Percentiles rank a stretch among this genome's conserved stretches.
phyloP scores from a whole-genome alignment of 2,888 invertebrate genomes.

The Aphrophora alni region DNA sequence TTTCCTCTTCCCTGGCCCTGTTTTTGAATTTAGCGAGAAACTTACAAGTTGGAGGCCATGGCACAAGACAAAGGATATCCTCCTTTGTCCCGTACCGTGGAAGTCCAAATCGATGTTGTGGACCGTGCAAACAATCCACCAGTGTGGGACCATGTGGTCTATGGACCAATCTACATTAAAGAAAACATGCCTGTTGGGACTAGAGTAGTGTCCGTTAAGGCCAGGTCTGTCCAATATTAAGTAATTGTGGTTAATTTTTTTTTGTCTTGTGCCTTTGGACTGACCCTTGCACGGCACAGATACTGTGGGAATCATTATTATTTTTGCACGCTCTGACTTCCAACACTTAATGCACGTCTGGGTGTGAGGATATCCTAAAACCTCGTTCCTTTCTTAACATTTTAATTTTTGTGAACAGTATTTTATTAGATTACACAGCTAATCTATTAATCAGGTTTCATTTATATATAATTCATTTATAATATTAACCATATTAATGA shows the following conservation, averaged over 20 bases:
- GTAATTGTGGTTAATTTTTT: constrained; percentile 40
- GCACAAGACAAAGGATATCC: constrained; percentile 98
- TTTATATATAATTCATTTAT: background rate
- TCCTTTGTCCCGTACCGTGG: constrained; percentile 94
- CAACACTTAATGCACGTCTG: constrained; percentile 30
- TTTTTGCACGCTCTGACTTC: constrained; percentile 35
- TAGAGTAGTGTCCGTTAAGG: constrained; percentile 97
- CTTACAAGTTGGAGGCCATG: constrained; percentile 97
- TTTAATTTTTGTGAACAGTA: background rate
- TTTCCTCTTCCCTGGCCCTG: constrained; percentile 59
- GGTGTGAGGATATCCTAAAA: constrained; percentile 25
- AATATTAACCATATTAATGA: background rate
- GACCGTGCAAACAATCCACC: constrained; percentile 98
- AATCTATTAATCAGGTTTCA: background rate
- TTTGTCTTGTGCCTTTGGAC: constrained; percentile 45
- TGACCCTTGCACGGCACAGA: constrained; percentile 44
- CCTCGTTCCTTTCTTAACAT: background rate
- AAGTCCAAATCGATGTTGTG: constrained; percentile 98
- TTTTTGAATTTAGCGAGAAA: constrained; percentile 85
- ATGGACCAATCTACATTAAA: constrained; percentile 96
- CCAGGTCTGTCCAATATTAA: constrained; percentile 81
- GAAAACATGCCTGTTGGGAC: constrained; percentile 98
- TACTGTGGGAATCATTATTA: constrained; percentile 39
- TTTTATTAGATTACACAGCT: background rate
- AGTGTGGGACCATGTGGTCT: constrained; percentile 95